Conservation (phyloP, 1,140 invertebrate species). For the Drosophila carrolli region DNA sequence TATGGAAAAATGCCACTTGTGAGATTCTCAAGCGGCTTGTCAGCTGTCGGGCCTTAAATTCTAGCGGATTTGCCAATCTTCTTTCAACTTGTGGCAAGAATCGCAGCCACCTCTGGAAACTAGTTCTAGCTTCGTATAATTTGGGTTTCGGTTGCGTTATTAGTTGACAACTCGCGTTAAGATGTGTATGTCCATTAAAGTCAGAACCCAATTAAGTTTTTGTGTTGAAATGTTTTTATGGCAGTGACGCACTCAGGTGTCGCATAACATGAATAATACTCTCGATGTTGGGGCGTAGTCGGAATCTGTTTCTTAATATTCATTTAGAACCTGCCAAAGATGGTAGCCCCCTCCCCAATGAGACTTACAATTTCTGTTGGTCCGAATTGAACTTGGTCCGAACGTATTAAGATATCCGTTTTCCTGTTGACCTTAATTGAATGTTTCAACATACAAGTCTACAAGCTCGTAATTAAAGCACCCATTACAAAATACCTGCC, state of each 20-base stretch:
- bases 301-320: constrained; percentile 26
- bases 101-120: constrained; percentile 37
- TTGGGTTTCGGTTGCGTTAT: constrained; percentile 23
- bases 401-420: constrained; percentile 43
- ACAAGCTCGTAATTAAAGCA: constrained; percentile 41
- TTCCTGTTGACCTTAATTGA: constrained; percentile 42
- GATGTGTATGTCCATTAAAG: constrained; percentile 65
- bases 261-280: constrained; percentile 68
- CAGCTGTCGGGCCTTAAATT: constrained; percentile 53
- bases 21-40: constrained; percentile 43
- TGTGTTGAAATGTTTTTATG: constrained; percentile 54
- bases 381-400: constrained; percentile 25
- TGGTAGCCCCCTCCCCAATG: constrained; percentile 26
- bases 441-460: constrained; percentile 14
- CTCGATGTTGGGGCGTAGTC: constrained; percentile 43
- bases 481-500: constrained; percentile 43
- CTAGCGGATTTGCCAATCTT: constrained; percentile 50
- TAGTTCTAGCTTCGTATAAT: constrained; percentile 27
- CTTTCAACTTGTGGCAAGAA: constrained; percentile 30
- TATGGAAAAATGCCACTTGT: constrained; percentile 58
- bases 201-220: constrained; percentile 67
- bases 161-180: constrained; percentile 47
- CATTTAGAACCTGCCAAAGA: constrained; percentile 52
- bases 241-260: constrained; percentile 61
- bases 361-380: neutral